Conservation (phyloP, 92 coral and sea anemone species). For the Palythoa grandiflora region DNA sequence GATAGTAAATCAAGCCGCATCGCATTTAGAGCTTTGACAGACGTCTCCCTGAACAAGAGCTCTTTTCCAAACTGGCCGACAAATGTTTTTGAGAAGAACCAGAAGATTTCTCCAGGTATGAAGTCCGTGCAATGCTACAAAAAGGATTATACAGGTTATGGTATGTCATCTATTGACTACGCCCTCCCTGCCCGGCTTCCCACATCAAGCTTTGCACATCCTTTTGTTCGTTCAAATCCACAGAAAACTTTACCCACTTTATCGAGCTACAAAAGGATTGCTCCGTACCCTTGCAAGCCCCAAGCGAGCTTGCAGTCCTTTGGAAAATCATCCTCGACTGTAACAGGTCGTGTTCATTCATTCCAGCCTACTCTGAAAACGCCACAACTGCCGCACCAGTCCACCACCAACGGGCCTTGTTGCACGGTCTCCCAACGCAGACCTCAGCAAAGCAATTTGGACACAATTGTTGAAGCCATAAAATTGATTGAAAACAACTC, state of each 20-base stretch:
- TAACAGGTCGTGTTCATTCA: not conserved
- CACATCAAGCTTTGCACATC: not conserved
- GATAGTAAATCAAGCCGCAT: no score
- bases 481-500: conserved; percentile 63
- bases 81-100: no score
- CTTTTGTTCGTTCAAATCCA: not conserved
- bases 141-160: no score
- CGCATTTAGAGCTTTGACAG: no score
- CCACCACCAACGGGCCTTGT: not conserved
- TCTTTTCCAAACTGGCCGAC: no score
- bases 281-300: conserved; percentile 37
- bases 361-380: not conserved
- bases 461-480: conserved; percentile 79
- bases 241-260: conserved; percentile 34
- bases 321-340: conserved; percentile 2
- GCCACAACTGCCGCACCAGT: not conserved
- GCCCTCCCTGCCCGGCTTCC: not conserved
- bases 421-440: not conserved
- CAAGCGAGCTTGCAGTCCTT: not conserved
- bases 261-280: conserved; percentile 29
- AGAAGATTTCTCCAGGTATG: no score
- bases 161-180: not conserved
- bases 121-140: no score
- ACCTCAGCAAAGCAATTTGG: conserved; percentile 47
- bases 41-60: no score